Evolutionary conservation across 1,140 invertebrate genomes (phyloP), one percentile per base, ranked within the genome.

Genomic region (Lasaia peninsularis): DNA sequence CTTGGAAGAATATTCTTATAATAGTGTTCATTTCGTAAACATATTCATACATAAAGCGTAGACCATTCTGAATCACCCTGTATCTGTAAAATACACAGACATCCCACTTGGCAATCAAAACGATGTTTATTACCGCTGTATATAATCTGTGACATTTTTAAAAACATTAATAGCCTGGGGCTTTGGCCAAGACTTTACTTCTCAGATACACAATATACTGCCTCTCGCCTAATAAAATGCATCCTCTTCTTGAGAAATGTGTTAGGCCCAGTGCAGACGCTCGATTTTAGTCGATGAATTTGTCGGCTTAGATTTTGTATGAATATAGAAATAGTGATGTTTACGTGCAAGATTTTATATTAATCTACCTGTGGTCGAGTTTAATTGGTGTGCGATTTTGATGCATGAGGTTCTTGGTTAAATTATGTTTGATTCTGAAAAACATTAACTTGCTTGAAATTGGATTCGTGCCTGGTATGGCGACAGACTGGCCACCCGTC

Each of bases 151-250:
- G 52, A 56, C 62, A 59, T 58, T 51, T 62, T 63, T 58, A 58
- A 51, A 18, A 16, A 53, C 52, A 63, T 58, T 55, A 49, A 58
- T 63, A 56, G 58, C 40, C 37, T 21, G 32, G 32, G 48, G 49
- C 21, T 21, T 20, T 52, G 60, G 56, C 65, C 63, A 63, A 62
- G 63, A 63, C 52, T 37, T 67, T 61, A 67, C 58, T 63, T 44
- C 59, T 34, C 60, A 55, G 63, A 63, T 63, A 67, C 62, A 53
- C 56, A 54, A 58, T 58, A 60, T 59, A 60, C 56, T 51, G 44
- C 52, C 51, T 52, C 49, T 54, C 55, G 57, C 54, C 58, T 55
- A 52, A 60, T 54, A 59, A 50, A 63, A 54, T 55, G 61, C 40
- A 35, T 28, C 11, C n/a, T 60, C 63, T 58, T 48, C 52, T 57